Evolutionary conservation across 1,140 invertebrate genomes (phyloP).

Genomic region (Plodia interpunctella): DNA sequence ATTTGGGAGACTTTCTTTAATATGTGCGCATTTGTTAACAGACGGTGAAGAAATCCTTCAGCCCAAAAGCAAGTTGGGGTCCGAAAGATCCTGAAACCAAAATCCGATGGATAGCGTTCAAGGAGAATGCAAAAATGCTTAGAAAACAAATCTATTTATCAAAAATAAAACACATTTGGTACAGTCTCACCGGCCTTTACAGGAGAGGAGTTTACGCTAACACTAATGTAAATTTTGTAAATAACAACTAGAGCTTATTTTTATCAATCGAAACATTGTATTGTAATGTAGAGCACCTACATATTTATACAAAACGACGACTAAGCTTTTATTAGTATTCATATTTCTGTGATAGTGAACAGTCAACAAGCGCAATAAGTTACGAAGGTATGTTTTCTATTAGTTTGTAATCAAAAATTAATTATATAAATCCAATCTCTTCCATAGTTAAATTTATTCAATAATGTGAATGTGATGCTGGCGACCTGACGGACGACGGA

Average conservation of each 20-base stretch:
- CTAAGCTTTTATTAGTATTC: too few relatives aligned
- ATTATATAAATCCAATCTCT: too few relatives aligned
- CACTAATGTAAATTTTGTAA: background rate
- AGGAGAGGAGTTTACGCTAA: constrained; percentile 9
- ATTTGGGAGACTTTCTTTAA: background rate
- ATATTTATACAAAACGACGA: too few relatives aligned
- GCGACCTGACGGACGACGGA: too few relatives aligned
- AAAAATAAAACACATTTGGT: constrained; percentile 35
- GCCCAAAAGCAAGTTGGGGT: constrained; percentile 79
- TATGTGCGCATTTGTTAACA: constrained; percentile 38
- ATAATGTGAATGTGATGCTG: too few relatives aligned
- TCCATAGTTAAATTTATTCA: too few relatives aligned
- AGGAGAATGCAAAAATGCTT: constrained; percentile 51
- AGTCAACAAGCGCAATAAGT: too few relatives aligned
- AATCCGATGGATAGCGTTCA: constrained; percentile 78
- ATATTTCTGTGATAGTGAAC: too few relatives aligned
- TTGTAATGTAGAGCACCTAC: background rate
- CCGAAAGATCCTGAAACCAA: constrained; percentile 74
- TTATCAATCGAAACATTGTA: background rate
- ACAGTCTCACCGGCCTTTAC: constrained; percentile 41
- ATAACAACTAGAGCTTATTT: background rate
- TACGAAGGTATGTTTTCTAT: too few relatives aligned
- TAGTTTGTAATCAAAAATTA: too few relatives aligned
- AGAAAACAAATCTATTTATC: constrained; percentile 23
- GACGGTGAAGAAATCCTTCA: constrained; percentile 73